These are phyloP conservation scores for Drosophila mayri DNA, from an alignment of 1,140 invertebrate genomes.

Conservation along the genomic window DNA sequence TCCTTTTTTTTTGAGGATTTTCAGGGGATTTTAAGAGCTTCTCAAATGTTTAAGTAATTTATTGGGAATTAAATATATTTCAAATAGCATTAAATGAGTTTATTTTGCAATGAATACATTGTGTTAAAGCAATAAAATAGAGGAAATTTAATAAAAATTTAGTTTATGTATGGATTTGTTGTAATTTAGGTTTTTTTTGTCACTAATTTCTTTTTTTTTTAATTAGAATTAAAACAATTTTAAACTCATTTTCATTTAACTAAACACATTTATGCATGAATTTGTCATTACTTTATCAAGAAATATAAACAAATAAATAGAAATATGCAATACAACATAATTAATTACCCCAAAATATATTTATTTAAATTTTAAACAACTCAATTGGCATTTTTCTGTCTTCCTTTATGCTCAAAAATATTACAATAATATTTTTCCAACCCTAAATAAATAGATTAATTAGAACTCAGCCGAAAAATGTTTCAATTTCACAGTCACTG, in stretches of 20 bases:
- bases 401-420: background rate
- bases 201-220: background rate
- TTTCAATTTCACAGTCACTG: conserved; percentile 36
- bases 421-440: background rate
- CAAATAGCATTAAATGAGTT: background rate
- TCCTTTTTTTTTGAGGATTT: background rate
- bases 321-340: too few relatives aligned
- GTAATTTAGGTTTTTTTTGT: background rate
- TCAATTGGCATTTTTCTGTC: background rate
- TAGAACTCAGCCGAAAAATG: conserved; percentile 25
- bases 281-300: background rate
- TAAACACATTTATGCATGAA: background rate
- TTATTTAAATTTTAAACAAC: background rate
- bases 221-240: background rate
- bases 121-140: too few relatives aligned
- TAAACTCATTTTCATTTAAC: background rate
- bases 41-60: background rate
- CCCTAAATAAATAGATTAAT: conserved; percentile 42
- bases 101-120: background rate
- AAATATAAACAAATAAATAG: background rate
- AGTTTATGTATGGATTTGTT: background rate
- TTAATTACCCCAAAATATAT: background rate
- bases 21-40: too few relatives aligned
- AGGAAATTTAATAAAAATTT: background rate
- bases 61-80: background rate